Percentiles rank a stretch among this genome's conserved stretches.
Conservation (phyloP, 35 echinoderm and acorn worm genomes). For the Lytechinus variegatus region DNA sequence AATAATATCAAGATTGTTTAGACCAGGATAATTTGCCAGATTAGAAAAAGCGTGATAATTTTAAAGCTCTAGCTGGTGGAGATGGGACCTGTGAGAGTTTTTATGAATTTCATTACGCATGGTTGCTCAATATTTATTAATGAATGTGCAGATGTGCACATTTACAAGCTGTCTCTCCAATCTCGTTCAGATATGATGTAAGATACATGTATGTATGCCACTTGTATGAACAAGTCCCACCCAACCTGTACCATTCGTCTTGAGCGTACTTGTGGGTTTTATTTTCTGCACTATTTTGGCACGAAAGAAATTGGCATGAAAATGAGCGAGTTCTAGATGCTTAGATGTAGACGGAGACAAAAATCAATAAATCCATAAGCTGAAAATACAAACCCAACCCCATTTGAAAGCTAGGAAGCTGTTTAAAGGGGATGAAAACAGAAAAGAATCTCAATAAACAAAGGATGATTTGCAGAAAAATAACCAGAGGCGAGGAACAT, state of each 20-base stretch:
- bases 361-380: not conserved
- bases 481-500: not conserved
- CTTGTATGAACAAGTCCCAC: too few relatives aligned
- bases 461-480: not conserved
- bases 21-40: too few relatives aligned
- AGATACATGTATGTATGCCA: too few relatives aligned
- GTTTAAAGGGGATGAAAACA: not conserved
- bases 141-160: not conserved
- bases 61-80: not conserved
- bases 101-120: not conserved
- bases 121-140: not conserved
- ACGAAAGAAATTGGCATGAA: not conserved
- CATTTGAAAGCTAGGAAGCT: not conserved
- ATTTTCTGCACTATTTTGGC: not conserved
- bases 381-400: slow-evolving; percentile 2
- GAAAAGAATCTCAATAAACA: not conserved
- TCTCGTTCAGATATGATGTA: too few relatives aligned
- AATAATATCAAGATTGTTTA: too few relatives aligned
- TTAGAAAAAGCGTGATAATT: too few relatives aligned
- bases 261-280: not conserved
- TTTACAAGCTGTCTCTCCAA: not conserved
- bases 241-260: too few relatives aligned
- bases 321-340: not conserved
- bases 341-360: not conserved
- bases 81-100: not conserved